Evolutionary conservation across 2,797 vertebrate genomes (phyloP).

Genomic region (Aldrovandia affinis): DNA sequence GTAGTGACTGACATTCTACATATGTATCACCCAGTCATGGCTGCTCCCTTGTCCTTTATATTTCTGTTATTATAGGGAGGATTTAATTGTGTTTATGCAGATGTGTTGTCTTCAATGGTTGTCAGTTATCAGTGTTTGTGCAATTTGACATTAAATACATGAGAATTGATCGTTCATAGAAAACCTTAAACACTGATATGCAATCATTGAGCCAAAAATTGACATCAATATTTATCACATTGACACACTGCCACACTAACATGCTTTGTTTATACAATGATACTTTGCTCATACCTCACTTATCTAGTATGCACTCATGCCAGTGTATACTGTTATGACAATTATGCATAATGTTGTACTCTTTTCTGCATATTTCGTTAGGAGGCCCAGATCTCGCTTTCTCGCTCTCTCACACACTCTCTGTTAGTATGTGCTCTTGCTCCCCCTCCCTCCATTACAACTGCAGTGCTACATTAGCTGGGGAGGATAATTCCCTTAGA

Average conservation of each 20-base stretch:
- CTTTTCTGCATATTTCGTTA: not conserved
- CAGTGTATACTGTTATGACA: conserved; percentile 9
- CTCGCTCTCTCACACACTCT: conserved; percentile 30
- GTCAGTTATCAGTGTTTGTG: not conserved
- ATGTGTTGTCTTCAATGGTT: not conserved
- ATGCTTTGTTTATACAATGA: not conserved
- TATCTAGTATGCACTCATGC: not conserved
- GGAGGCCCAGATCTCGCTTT: conserved; percentile 6
- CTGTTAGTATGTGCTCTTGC: conserved; percentile 47
- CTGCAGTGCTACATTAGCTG: conserved; percentile 57
- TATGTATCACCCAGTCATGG: not conserved
- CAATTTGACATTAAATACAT: not conserved
- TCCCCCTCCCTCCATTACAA: conserved; percentile 45
- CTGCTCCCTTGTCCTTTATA: not conserved
- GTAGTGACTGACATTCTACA: not conserved
- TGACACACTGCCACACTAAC: conserved; percentile 6
- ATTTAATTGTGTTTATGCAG: not conserved
- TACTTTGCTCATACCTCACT: not conserved
- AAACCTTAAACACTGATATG: conserved; percentile 6
- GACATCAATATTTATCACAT: not conserved
- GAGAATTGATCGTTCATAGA: not conserved
- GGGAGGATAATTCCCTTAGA: conserved; percentile 27
- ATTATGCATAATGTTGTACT: conserved; percentile 22
- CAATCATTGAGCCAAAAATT: conserved; percentile 1
- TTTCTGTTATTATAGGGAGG: not conserved